Evolutionary conservation across 2,113 vertebrate genomes (phyloP), one percentile per base, ranked within the genome.

Genomic region (Sorex fumeus): DNA sequence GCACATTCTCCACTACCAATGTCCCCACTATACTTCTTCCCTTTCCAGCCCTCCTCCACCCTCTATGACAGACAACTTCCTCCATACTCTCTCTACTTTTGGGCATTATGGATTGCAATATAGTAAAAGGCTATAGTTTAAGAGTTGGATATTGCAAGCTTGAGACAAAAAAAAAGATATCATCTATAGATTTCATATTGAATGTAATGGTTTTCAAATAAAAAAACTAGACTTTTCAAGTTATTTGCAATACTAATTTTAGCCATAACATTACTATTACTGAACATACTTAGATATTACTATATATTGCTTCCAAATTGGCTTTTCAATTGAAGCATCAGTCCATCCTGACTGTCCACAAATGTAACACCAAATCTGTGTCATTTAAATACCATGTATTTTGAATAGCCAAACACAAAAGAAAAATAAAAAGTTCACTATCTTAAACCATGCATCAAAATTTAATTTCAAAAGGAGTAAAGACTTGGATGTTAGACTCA

Each of bases 181-280:
- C 21, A 93, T 66, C 30, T 91, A 15, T 74, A 79, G 4, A 78
- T 7, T 70, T 87, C 34, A 90, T 70, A 66, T 0, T 72, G 9
- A 71, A 74, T 3, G 30, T 62, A 82, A 3, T 76, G 2, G 8
- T 8, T 84, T 91, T 84, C 64, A 84, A 91, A 81, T 66, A 18
- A 43, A 27, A 87, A 40, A 40, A 40, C n/a, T 40, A 40, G 40
- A 40, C 40, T 40, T 2, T 82, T 11, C 87, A 13, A n/a, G 74
- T 83, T 90, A 60, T n/a, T 6, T 9, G 69, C 70, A 4, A 6
- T 50, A 87, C 64, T 4, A 84, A 43, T 36, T 93, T 89, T 83
- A 84, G 19, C 15, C 19, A 89, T 90, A 95, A 23, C 13, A 86
- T 32, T 45, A 78, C 34, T 85, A 88, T 84, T 86, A 53, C 28